Base-by-base conservation (phyloP, 2,888 invertebrate species). In the Aquatica leii region DNA sequence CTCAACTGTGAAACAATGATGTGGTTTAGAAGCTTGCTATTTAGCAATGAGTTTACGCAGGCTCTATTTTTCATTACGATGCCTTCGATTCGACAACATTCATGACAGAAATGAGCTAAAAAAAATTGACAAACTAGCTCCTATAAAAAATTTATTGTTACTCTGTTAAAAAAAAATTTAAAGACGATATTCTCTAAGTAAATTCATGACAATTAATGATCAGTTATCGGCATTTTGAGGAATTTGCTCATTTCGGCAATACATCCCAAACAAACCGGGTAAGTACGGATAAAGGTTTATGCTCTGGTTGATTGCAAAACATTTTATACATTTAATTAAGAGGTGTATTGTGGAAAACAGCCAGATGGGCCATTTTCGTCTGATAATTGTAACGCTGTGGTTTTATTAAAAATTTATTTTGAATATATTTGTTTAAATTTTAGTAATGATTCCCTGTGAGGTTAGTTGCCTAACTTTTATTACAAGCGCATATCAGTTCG, bases 231-330 rank as follows among this genome's bases (percentile, higher is more conserved):
- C 37, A 37, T 37, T 37, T 37, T 11, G 37, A 37, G 24, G 37
- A 37, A 37, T 5, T 11, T 37, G 37, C 37, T 37, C 37, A 37
- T 37, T 37, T 37, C 37, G 11, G 37, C 37, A 37, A 37, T 12
- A 37, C 37, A 37, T 37, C 9, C 24, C 37, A 37, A 37, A 11
- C 12, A 37, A 37, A 37, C 37, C 37, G 37, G 37, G 4, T 37
- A 37, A 31, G 31, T 37, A 37, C 12, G n/a, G 37, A 37, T 37
- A 37, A 37, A 37, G 37, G 12, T 37, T 12, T 37, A 6, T 37
- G 37, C 37, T 37, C 37, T 37, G 37, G 11, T 37, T 37, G 37
- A 37, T 37, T 37, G 37, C 37, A 37, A 37, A 37, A 37, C 37
- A 37, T 37, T 37, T 37, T 12, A 37, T 37, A 37, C 4, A 37